phyloP scores from a whole-genome alignment of 2,113 vertebrate genomes.

The Gymnorhina tibicen region DNA sequence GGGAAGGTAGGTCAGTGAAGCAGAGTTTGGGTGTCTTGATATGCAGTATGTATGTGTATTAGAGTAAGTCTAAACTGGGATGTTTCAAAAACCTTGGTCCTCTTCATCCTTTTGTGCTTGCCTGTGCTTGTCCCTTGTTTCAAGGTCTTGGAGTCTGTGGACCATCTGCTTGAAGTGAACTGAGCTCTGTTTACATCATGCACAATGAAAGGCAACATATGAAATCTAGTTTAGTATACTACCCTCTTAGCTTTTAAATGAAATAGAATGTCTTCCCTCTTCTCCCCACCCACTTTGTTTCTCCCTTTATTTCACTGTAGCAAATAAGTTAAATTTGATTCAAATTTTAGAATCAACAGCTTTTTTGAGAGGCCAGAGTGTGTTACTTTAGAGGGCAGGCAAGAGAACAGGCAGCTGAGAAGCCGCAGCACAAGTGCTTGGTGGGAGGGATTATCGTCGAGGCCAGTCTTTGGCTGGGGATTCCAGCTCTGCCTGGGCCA shows the following conservation, averaged over 20 bases:
- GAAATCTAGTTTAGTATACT: not conserved
- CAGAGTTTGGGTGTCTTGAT: not conserved
- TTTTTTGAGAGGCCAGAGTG: not conserved
- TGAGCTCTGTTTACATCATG: not conserved
- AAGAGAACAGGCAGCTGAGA: not conserved
- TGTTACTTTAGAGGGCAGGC: not conserved
- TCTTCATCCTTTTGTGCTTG: not conserved
- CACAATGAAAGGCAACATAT: not conserved
- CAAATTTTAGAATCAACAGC: not conserved
- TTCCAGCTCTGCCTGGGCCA: not conserved
- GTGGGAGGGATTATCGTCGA: fast-evolving
- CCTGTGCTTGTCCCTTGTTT: not conserved
- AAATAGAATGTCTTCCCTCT: not conserved
- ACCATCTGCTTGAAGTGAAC: not conserved
- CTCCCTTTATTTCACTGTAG: not conserved
- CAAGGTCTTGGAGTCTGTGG: not conserved
- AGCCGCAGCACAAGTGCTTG: not conserved
- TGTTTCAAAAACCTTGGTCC: not conserved
- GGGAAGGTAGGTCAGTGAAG: not conserved
- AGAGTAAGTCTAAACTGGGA: not conserved
- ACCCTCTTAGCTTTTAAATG: not conserved
- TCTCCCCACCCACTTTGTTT: not conserved
- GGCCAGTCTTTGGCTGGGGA: not conserved
- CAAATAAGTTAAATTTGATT: not conserved
- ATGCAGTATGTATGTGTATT: not conserved